Evolutionary conservation across 2,888 invertebrate species (phyloP).

Genomic region (Xestia c-nigrum): DNA sequence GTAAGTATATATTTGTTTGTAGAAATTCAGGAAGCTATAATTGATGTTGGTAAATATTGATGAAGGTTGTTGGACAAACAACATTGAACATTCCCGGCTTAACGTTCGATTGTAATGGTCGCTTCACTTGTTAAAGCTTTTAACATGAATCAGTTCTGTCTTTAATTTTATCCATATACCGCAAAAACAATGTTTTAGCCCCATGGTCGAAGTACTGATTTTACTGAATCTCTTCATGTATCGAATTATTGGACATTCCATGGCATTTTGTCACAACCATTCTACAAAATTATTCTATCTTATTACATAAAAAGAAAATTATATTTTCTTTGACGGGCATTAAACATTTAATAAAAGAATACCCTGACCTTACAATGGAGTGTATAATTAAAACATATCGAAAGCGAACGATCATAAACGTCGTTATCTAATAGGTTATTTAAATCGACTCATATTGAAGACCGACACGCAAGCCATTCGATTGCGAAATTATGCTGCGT

Average conservation of each 20-base stretch:
- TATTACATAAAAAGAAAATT: neutral
- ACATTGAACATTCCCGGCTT: neutral
- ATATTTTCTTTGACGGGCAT: neutral
- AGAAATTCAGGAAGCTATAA: slow-evolving; percentile 37
- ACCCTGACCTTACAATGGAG: slow-evolving; percentile 23
- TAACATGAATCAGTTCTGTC: neutral
- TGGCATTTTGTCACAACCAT: too few relatives aligned
- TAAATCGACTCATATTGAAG: slow-evolving; percentile 47
- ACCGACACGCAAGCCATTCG: slow-evolving; percentile 50
- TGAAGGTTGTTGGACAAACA: neutral
- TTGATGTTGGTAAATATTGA: slow-evolving; percentile 10
- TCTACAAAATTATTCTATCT: neutral
- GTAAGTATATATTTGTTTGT: slow-evolving; percentile 73
- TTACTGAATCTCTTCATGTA: neutral
- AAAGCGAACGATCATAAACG: slow-evolving; percentile 30
- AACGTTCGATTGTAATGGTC: neutral
- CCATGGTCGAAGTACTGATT: neutral
- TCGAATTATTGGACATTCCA: neutral
- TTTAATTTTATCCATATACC: neutral
- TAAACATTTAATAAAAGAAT: neutral
- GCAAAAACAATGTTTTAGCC: neutral
- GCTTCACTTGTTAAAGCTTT: neutral
- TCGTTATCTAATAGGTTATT: slow-evolving; percentile 56
- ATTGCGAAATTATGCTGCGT: slow-evolving; percentile 50
- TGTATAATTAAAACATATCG: slow-evolving; percentile 28